Conservation (phyloP, 2,888 invertebrate species). For the Patella pellucida region DNA sequence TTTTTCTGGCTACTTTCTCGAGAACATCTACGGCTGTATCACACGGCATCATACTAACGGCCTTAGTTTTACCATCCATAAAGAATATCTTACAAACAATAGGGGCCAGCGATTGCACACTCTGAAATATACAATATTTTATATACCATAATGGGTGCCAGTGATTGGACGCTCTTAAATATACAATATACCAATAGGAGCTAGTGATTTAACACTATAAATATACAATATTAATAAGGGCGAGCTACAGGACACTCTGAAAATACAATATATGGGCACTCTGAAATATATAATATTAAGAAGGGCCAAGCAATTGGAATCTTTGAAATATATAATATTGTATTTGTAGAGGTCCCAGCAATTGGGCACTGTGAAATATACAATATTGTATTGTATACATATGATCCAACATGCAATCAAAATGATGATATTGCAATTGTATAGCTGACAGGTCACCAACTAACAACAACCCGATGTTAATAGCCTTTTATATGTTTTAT, state of each 20-base stretch:
- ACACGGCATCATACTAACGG: conserved; percentile 93
- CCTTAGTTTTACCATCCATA: conserved; percentile 93
- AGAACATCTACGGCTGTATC: conserved; percentile 94
- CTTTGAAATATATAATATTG: too few species aligned
- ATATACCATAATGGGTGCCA: too few species aligned
- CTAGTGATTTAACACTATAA: conserved; percentile 32
- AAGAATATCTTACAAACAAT: conserved; percentile 94
- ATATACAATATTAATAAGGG: conserved; percentile 24
- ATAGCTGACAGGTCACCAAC: too few species aligned
- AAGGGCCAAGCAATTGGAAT: too few species aligned
- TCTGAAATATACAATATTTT: conserved; percentile 42
- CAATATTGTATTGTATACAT: not conserved
- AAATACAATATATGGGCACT: too few species aligned
- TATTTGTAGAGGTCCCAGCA: conserved; percentile 79
- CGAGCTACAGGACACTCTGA: too few species aligned
- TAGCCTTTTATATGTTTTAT: too few species aligned
- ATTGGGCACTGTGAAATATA: conserved; percentile 53
- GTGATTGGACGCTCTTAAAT: too few species aligned
- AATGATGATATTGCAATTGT: too few species aligned
- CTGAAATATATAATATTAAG: conserved; percentile 43
- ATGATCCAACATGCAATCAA: too few species aligned
- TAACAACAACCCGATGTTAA: too few species aligned
- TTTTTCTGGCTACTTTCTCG: conserved; percentile 87
- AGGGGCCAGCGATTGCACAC: conserved; percentile 73
- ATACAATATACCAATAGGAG: conserved; percentile 56